These are phyloP conservation scores for Coreius guichenoti DNA, from an alignment of 2,797 vertebrate species.

Conservation along the genomic window DNA sequence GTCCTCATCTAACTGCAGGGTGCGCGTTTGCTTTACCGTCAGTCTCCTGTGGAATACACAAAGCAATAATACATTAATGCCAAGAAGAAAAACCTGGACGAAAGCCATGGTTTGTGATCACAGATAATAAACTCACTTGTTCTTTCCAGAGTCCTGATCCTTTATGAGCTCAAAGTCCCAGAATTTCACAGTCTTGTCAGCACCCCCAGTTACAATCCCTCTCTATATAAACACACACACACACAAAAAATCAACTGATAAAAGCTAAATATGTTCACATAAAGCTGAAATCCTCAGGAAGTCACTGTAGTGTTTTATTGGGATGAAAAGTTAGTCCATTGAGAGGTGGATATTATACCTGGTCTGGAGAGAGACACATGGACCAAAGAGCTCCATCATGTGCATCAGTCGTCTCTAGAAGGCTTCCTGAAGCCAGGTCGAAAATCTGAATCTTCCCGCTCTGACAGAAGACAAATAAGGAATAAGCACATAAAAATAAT, in stretches of 20 bases:
- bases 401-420: conserved; percentile 84
- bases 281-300: conserved; percentile 8
- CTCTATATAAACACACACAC: conserved; percentile 74
- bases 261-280: background rate
- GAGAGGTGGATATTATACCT: conserved; percentile 77
- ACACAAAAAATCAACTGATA: conserved; percentile 13
- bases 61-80: conserved; percentile 14
- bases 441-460: conserved; percentile 93
- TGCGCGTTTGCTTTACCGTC: conserved; percentile 86
- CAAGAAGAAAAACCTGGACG: background rate
- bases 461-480: conserved; percentile 69
- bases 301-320: background rate
- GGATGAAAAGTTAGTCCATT: background rate
- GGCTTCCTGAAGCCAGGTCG: conserved; percentile 90
- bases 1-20: conserved; percentile 92
- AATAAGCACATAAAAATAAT: background rate
- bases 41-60: conserved; percentile 75
- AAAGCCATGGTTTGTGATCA: background rate
- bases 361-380: conserved; percentile 89
- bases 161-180: conserved; percentile 98
- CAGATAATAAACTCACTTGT: conserved; percentile 75
- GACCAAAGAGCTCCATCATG: conserved; percentile 92
- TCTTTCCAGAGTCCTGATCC: conserved; percentile 80
- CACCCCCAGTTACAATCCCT: conserved; percentile 91
- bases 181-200: conserved; percentile 95